Evolutionary conservation across 2,113 vertebrate species (phyloP).

Genomic region (Speoplatyrhinus poulsoni): DNA sequence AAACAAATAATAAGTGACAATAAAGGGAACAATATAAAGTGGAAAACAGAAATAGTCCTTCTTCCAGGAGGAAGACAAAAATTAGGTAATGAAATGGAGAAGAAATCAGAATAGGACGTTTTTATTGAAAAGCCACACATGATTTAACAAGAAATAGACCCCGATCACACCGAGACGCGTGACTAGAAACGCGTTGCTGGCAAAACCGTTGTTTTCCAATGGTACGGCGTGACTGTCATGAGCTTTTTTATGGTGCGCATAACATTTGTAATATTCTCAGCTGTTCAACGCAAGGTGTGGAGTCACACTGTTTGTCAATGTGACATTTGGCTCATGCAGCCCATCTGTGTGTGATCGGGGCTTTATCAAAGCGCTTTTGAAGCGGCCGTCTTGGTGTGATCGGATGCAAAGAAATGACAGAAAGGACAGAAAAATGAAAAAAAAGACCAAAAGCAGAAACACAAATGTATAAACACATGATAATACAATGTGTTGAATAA

Average conservation of each 20-base stretch:
- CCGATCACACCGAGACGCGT: no score
- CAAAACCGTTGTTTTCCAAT: neutral
- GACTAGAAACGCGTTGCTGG: no score
- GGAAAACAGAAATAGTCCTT: neutral
- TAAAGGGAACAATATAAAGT: neutral
- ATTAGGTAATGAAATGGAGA: slow-evolving; percentile 27
- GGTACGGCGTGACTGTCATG: no score
- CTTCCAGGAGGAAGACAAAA: neutral
- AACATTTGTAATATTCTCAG: no score
- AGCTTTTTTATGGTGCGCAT: no score
- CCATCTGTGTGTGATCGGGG: no score
- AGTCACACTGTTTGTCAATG: no score
- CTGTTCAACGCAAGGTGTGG: no score
- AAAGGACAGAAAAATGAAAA: slow-evolving; percentile 11
- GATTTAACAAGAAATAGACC: slow-evolving; percentile 10
- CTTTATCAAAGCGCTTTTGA: no score
- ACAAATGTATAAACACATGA: neutral
- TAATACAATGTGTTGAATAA: slow-evolving; percentile 4
- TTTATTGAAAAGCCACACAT: slow-evolving; percentile 51
- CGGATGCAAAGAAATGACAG: neutral
- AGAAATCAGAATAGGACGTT: slow-evolving; percentile 19
- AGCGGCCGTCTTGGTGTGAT: no score
- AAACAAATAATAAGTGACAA: neutral
- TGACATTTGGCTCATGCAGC: no score
- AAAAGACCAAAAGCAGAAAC: neutral